Percentiles rank a stretch among this genome's conserved stretches.
phyloP scores from a whole-genome alignment of 2,888 invertebrate species.

The Rotaria magnacalcarata region DNA sequence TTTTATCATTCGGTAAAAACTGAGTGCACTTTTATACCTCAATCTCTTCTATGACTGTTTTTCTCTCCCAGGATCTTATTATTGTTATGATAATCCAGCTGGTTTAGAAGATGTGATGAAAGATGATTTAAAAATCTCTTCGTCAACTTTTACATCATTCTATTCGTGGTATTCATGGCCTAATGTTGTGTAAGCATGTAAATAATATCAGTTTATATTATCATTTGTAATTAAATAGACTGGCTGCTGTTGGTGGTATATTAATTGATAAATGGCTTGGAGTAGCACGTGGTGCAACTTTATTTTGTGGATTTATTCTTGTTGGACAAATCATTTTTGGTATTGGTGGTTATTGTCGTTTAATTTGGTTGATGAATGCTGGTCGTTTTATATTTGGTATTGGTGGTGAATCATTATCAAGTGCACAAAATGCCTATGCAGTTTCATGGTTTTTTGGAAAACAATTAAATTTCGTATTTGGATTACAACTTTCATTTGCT shows the following conservation, averaged over 20 bases:
- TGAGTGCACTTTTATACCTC: too few species aligned
- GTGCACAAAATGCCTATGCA: conserved; percentile 93
- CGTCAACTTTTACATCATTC: conserved; percentile 76
- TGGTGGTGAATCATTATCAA: conserved; percentile 89
- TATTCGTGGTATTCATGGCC: conserved; percentile 97
- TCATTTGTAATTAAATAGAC: conserved; percentile 59
- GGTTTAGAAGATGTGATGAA: conserved; percentile 82
- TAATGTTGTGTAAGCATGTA: conserved; percentile 67
- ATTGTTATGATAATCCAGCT: conserved; percentile 93
- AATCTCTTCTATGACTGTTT: not conserved
- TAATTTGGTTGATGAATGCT: conserved; percentile 80
- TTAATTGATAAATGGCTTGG: conserved; percentile 90
- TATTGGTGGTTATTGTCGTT: conserved; percentile 72
- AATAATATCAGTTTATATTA: not conserved
- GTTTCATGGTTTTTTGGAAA: conserved; percentile 95
- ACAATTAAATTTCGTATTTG: conserved; percentile 95
- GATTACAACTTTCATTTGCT: conserved; percentile 86
- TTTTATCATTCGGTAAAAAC: conserved; percentile 35
- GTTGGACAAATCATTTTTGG: conserved; percentile 73
- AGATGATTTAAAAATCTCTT: conserved; percentile 73
- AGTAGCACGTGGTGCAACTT: conserved; percentile 80
- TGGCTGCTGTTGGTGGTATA: conserved; percentile 92
- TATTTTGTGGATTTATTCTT: conserved; percentile 80
- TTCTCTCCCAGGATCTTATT: conserved; percentile 75
- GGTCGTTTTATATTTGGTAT: conserved; percentile 93